These are phyloP conservation scores for Anadara kagoshimensis DNA, from an alignment of 1,140 invertebrate species.

Conservation along the genomic window DNA sequence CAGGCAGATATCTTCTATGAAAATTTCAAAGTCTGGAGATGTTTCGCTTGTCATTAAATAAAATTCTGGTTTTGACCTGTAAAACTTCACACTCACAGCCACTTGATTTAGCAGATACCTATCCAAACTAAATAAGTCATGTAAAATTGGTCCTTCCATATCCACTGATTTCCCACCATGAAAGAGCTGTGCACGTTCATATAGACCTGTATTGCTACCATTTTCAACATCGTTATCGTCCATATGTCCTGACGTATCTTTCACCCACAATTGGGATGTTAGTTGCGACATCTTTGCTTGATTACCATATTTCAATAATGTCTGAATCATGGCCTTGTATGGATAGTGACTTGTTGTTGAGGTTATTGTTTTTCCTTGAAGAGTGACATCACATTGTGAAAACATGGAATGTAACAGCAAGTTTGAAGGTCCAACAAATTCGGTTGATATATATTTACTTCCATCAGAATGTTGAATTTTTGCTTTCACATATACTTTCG, in stretches of 20 bases:
- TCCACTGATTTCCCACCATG: conserved; percentile 17
- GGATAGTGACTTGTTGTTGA: conserved; percentile 35
- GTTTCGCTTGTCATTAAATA: conserved; percentile 29
- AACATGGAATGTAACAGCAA: conserved; percentile 25
- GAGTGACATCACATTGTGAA: conserved; percentile 29
- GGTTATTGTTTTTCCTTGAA: conserved; percentile 19
- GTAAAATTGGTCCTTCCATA: conserved; percentile 24
- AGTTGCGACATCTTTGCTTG: conserved; percentile 29
- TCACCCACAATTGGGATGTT: conserved; percentile 16
- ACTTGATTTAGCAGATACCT: conserved; percentile 41
- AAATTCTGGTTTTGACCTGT: conserved; percentile 23
- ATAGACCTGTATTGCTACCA: conserved; percentile 21
- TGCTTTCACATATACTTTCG: conserved; percentile 24
- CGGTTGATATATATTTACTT: conserved; percentile 2
- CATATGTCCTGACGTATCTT: conserved; percentile 19
- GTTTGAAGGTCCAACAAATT: conserved; percentile 24
- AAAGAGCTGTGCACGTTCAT: conserved; percentile 11
- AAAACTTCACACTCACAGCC: conserved; percentile 16
- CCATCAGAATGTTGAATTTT: conserved; percentile 25
- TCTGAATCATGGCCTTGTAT: conserved; percentile 36
- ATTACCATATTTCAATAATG: conserved; percentile 23
- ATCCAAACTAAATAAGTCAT: conserved; percentile 37
- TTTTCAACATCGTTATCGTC: conserved; percentile 26
- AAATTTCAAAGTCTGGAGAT: conserved; percentile 8
- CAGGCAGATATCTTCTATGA: conserved; percentile 19